Evolutionary conservation across 2,113 vertebrate species (phyloP).

Genomic region (Callionymus lyra): DNA sequence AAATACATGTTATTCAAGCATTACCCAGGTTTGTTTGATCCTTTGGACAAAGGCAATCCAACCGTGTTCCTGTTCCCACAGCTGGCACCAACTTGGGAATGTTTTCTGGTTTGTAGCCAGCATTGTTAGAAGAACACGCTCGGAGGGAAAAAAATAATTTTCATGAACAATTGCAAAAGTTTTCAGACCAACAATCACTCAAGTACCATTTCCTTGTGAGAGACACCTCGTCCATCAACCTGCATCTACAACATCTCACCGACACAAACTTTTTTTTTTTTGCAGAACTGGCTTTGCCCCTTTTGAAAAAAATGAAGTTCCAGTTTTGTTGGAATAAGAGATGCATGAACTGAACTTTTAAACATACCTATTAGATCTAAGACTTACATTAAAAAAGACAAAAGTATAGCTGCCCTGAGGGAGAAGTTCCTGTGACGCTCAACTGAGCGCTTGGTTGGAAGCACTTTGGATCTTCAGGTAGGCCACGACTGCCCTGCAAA

Average conservation of each 20-base stretch:
- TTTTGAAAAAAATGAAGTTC: slow-evolving; percentile 41
- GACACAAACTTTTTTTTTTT: slow-evolving; percentile 6
- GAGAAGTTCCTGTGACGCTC: slow-evolving; percentile 31
- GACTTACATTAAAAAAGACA: slow-evolving; percentile 6
- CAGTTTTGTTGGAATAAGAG: slow-evolving; percentile 62
- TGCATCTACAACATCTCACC: slow-evolving; percentile 21
- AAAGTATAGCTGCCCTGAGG: slow-evolving; percentile 53
- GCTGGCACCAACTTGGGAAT: slow-evolving; percentile 25
- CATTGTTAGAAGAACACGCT: slow-evolving; percentile 19
- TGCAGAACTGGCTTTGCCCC: slow-evolving; percentile 31
- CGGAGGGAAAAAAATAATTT: slow-evolving; percentile 16
- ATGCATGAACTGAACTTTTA: slow-evolving; percentile 40
- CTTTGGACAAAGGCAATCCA: slow-evolving; percentile 63
- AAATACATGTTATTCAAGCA: slow-evolving; percentile 70
- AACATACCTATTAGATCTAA: slow-evolving; percentile 26
- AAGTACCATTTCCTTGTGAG: slow-evolving; percentile 34
- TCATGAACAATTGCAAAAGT: slow-evolving; percentile 13
- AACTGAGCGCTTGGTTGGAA: slow-evolving; percentile 31
- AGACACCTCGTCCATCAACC: slow-evolving; percentile 18
- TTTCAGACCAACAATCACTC: slow-evolving; percentile 23
- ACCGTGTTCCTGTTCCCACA: slow-evolving; percentile 44
- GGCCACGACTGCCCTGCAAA: slow-evolving; percentile 31
- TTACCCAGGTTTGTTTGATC: slow-evolving; percentile 72
- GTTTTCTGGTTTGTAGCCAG: slow-evolving; percentile 28
- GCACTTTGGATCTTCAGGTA: slow-evolving; percentile 61